Percentiles rank a stretch among this genome's conserved stretches.
Conservation (phyloP, 2,797 vertebrate genomes). For the Bucorvus abyssinicus region DNA sequence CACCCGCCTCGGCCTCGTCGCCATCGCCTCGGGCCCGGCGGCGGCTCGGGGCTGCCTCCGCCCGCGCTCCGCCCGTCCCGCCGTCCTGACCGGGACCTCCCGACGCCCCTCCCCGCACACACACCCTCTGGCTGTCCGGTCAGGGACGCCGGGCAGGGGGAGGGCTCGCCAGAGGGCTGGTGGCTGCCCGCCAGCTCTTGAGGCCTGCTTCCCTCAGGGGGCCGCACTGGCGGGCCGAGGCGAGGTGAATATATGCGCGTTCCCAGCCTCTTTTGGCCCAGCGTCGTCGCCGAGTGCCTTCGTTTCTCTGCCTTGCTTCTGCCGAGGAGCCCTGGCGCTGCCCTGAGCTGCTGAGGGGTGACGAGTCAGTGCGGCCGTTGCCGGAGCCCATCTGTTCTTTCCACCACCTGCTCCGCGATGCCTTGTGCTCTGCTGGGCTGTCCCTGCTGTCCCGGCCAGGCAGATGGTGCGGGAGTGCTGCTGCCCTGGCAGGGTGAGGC, state of each 20-base stretch:
- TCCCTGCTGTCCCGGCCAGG: background rate
- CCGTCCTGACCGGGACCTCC: accelerated
- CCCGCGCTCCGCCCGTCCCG: too few species aligned
- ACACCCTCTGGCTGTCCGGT: too few species aligned
- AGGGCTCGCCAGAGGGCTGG: too few species aligned
- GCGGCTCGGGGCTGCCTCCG: accelerated
- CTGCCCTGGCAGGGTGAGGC: background rate
- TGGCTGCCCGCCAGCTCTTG: background rate
- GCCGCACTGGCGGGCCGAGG: background rate
- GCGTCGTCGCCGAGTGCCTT: background rate
- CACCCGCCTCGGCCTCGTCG: background rate
- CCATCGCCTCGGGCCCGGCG: too few species aligned
- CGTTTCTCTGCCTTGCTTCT: background rate
- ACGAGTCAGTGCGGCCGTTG: background rate
- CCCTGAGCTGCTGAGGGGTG: background rate
- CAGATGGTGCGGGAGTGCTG: background rate
- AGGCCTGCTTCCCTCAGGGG: background rate
- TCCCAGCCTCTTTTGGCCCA: background rate
- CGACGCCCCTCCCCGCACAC: too few species aligned
- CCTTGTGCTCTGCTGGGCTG: background rate
- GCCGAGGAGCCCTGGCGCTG: accelerated
- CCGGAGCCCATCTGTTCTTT: background rate
- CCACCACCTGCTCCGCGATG: background rate
- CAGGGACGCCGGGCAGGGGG: background rate
- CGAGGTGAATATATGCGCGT: accelerated